Percentiles rank a stretch among this genome's conserved stretches.
Evolutionary conservation across 2,113 vertebrate species (phyloP).

Genomic region (Leiothrix lutea): DNA sequence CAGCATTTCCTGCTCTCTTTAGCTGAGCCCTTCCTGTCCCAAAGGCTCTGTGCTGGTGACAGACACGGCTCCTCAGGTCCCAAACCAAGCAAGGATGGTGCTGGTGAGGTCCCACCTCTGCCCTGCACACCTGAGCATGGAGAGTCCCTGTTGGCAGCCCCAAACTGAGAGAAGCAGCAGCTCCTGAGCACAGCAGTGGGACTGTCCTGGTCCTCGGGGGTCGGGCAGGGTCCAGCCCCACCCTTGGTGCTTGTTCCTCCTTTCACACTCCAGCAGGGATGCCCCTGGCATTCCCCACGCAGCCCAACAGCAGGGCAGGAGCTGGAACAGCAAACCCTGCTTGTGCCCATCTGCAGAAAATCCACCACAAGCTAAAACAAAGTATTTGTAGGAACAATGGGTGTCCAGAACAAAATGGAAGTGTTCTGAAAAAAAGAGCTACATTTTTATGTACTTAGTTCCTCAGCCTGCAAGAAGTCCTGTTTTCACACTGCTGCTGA

Average conservation of each 20-base stretch:
- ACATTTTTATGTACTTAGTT: fast-evolving
- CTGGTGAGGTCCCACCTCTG: not conserved
- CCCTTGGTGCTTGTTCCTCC: not conserved
- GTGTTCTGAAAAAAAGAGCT: not conserved
- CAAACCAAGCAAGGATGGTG: fast-evolving
- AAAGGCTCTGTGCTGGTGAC: fast-evolving
- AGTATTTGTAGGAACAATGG: not conserved
- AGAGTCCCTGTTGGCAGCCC: not conserved
- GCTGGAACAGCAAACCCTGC: not conserved
- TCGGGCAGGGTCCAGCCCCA: not conserved
- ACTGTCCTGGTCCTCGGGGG: not conserved
- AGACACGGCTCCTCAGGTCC: fast-evolving
- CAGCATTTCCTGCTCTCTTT: not conserved
- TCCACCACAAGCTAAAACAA: fast-evolving
- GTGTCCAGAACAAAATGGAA: not conserved
- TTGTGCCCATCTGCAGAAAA: not conserved
- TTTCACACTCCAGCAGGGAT: fast-evolving
- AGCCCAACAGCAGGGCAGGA: not conserved
- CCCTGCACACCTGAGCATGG: not conserved
- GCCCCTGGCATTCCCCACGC: fast-evolving
- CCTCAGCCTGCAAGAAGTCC: not conserved
- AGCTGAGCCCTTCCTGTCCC: not conserved
- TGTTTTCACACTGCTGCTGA: not conserved
- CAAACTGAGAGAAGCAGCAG: not conserved
- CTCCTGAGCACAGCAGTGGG: not conserved